phyloP scores from a whole-genome alignment of 2,113 vertebrate genomes.

The Baryphthengus martii region DNA sequence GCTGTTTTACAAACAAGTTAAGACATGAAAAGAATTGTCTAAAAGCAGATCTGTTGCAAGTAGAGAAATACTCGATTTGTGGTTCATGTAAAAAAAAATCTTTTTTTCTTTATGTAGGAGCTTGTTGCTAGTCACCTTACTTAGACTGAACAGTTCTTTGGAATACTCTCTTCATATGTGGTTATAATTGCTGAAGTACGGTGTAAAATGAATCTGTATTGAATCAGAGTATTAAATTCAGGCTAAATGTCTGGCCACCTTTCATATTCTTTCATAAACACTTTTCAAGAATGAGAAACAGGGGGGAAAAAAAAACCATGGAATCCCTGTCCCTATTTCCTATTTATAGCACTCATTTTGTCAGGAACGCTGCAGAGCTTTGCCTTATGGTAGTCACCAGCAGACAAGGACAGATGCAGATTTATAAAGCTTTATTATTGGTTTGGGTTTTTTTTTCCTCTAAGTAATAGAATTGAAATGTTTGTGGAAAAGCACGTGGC shows the following conservation, averaged over 20 bases:
- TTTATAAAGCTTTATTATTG: conserved; percentile 11
- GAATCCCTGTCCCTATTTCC: background rate
- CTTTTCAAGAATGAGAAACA: background rate
- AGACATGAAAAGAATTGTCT: background rate
- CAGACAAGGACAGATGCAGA: background rate
- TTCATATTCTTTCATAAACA: background rate
- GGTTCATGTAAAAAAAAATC: background rate
- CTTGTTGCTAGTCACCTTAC: background rate
- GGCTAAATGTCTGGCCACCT: background rate
- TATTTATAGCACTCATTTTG: fast-evolving
- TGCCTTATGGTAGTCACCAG: background rate
- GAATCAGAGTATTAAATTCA: background rate
- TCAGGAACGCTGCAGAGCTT: background rate
- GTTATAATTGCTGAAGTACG: background rate
- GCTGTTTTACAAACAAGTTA: background rate
- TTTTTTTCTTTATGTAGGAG: background rate
- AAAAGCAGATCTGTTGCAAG: background rate
- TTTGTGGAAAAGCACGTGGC: background rate
- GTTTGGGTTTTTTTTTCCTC: background rate
- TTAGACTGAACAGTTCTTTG: background rate
- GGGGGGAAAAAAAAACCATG: background rate
- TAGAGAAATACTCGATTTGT: background rate
- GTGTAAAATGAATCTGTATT: background rate
- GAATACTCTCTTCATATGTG: background rate
- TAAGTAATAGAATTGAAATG: background rate